These are phyloP conservation scores for Drosophila kokeensis DNA, from an alignment of 2,888 invertebrate species.

Conservation along the genomic window DNA sequence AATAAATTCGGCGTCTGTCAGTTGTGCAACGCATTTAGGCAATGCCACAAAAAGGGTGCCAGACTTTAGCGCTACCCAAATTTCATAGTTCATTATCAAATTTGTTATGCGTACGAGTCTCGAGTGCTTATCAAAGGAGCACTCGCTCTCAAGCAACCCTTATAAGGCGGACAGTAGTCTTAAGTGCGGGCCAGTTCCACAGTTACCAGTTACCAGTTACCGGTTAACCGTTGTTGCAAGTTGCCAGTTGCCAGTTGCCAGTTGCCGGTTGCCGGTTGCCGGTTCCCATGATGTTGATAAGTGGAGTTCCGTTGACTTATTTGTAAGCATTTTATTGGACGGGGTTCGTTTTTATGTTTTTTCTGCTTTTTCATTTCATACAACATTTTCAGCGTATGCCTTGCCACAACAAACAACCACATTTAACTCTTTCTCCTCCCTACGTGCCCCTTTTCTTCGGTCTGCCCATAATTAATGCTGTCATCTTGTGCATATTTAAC, in stretches of 20 bases:
- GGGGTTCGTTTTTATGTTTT: constrained; percentile 37
- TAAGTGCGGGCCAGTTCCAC: constrained; percentile 35
- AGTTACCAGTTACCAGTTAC: constrained; percentile 1
- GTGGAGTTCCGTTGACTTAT: constrained; percentile 55
- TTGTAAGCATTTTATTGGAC: constrained; percentile 60
- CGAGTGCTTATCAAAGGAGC: constrained; percentile 44
- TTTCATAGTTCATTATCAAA: constrained; percentile 82
- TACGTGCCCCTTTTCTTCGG: neutral
- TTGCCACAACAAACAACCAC: constrained; percentile 67
- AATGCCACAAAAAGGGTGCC: constrained; percentile 33
- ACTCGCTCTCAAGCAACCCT: constrained; percentile 49
- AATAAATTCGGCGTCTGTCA: constrained; percentile 69
- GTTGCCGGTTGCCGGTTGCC: constrained; percentile 1
- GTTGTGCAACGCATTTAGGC: constrained; percentile 33
- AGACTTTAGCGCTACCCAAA: constrained; percentile 37
- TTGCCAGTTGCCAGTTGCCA: constrained; percentile 29
- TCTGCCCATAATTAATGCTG: constrained; percentile 76
- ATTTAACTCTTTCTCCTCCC: constrained; percentile 67
- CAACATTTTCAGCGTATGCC: constrained; percentile 46
- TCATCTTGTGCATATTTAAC: constrained; percentile 79
- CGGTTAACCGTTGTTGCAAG: constrained; percentile 21
- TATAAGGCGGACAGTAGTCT: constrained; percentile 20
- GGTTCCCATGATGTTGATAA: constrained; percentile 65
- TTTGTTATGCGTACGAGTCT: constrained; percentile 82
- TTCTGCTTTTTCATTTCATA: constrained; percentile 17